These are phyloP conservation scores for Mermis nigrescens DNA, from an alignment of 2,888 invertebrate species.

Conservation along the genomic window DNA sequence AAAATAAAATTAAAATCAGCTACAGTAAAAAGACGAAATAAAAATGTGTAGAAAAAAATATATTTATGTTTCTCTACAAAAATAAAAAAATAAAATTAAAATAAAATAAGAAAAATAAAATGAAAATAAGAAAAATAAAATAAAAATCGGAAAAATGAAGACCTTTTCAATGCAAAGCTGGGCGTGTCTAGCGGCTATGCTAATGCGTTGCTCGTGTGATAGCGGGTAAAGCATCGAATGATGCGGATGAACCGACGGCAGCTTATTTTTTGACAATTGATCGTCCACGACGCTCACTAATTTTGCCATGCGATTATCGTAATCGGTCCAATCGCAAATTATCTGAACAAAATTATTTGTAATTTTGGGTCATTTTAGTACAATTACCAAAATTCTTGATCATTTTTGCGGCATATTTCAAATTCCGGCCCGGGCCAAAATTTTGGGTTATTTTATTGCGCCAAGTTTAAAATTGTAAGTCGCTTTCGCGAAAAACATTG, in stretches of 20 bases:
- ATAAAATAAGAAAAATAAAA: neutral
- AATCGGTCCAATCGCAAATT: slow-evolving; percentile 96
- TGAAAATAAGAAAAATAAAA: neutral
- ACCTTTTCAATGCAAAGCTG: slow-evolving; percentile 83
- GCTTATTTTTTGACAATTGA: slow-evolving; percentile 72
- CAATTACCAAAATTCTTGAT: no score
- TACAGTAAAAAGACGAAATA: no score
- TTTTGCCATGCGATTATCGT: slow-evolving; percentile 77
- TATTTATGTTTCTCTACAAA: neutral
- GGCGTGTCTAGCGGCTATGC: slow-evolving; percentile 83
- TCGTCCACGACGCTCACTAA: slow-evolving; percentile 75
- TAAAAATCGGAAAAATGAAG: neutral
- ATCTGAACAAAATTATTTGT: no score
- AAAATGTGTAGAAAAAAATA: neutral
- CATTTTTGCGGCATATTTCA: no score
- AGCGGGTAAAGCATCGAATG: slow-evolving; percentile 98
- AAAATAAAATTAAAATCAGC: neutral
- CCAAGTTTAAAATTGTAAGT: no score
- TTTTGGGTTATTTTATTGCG: no score
- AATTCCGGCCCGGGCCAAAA: no score
- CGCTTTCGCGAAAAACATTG: no score
- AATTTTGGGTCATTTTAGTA: no score
- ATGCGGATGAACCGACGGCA: slow-evolving; percentile 96
- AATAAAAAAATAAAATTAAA: neutral
- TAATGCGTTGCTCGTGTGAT: slow-evolving; percentile 71